A percentile compares a stretch with the other conserved stretches of the same genome.
Conservation (phyloP, 2,113 vertebrate genomes). For the Scatophagus argus region DNA sequence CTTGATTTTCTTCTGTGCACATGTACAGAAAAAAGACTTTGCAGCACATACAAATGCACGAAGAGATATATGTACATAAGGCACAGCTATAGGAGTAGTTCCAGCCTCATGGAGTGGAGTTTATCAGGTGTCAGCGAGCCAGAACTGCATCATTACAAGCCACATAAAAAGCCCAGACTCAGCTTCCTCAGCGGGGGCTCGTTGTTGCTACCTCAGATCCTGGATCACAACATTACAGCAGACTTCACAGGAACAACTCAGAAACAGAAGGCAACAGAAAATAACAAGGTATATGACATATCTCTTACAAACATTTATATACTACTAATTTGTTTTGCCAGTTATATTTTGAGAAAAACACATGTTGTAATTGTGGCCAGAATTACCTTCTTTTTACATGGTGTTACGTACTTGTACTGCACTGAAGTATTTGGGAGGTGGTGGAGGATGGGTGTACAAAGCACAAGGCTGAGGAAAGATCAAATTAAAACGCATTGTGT, state of each 20-base stretch:
- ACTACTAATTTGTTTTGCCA: background rate
- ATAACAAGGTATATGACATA: background rate
- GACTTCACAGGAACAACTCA: constrained; percentile 26
- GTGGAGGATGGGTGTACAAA: background rate
- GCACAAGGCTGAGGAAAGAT: background rate
- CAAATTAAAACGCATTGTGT: background rate
- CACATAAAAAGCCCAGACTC: constrained; percentile 42
- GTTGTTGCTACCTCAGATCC: constrained; percentile 23
- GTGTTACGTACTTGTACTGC: background rate
- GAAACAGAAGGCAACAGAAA: background rate
- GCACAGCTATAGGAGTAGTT: background rate
- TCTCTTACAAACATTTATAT: background rate
- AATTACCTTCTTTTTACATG: background rate
- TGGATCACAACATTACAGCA: background rate
- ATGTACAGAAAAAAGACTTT: background rate
- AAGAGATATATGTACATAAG: too few species aligned
- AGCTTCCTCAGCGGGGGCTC: constrained; percentile 36
- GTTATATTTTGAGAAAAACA: background rate
- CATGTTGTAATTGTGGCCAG: background rate
- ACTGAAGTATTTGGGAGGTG: background rate
- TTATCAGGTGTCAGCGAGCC: constrained; percentile 55
- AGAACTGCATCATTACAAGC: constrained; percentile 25
- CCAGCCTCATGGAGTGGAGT: background rate
- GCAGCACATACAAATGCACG: background rate
- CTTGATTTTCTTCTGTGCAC: background rate